Evolutionary conservation across 2,113 vertebrate species (phyloP).

Genomic region (Falcunculus frontatus): DNA sequence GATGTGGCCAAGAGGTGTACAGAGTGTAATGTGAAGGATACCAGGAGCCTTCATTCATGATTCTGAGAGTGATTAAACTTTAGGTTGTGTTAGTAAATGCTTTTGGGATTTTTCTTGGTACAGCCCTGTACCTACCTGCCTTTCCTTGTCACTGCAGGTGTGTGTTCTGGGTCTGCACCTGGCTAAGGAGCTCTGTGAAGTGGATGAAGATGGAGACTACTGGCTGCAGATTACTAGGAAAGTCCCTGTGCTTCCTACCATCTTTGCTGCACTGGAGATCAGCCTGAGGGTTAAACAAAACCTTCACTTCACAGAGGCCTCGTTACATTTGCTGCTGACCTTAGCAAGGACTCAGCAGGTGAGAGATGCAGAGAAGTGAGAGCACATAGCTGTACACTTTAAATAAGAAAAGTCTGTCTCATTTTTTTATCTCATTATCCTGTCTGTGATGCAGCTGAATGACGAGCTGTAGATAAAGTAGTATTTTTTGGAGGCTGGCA

Average conservation of each 20-base stretch:
- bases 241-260: slow-evolving; percentile 86
- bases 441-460: not conserved
- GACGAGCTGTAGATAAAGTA: not conserved
- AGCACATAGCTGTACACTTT: not conserved
- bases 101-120: not conserved
- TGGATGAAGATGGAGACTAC: slow-evolving; percentile 88
- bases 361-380: not conserved
- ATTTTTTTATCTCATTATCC: not conserved
- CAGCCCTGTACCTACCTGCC: not conserved
- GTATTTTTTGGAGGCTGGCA: not conserved
- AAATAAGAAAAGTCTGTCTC: not conserved
- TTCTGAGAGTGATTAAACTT: not conserved
- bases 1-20: not conserved
- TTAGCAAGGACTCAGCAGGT: slow-evolving; percentile 94
- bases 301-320: slow-evolving; percentile 92
- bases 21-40: not conserved
- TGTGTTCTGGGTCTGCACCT: slow-evolving; percentile 92
- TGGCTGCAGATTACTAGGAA: slow-evolving; percentile 89
- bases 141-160: slow-evolving; percentile 73
- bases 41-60: not conserved
- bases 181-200: slow-evolving; percentile 92
- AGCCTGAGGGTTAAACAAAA: slow-evolving; percentile 92
- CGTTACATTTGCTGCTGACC: slow-evolving; percentile 90
- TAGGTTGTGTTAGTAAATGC: not conserved
- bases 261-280: slow-evolving; percentile 88